Evolutionary conservation across 2,888 invertebrate species (phyloP).

Genomic region (Eupeodes latifasciatus): DNA sequence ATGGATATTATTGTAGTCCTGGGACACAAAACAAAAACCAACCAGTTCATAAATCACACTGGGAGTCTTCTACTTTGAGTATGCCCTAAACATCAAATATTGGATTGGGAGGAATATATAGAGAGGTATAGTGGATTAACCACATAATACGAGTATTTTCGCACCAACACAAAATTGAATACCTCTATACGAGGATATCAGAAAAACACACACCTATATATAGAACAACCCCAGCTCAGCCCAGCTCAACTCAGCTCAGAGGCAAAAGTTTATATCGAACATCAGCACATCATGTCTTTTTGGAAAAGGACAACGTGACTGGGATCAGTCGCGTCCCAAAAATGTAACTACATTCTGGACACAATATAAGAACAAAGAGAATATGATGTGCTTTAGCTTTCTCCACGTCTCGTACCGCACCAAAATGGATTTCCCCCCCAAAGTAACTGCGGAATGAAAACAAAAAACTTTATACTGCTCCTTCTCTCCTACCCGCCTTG

Average conservation of each 20-base stretch:
- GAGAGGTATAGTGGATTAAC: slow-evolving; percentile 64
- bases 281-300: slow-evolving; percentile 67
- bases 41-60: slow-evolving; percentile 72
- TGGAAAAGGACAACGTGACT: slow-evolving; percentile 62
- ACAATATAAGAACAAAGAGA: slow-evolving; percentile 22
- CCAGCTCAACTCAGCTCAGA: not conserved
- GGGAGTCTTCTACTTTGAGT: slow-evolving; percentile 6
- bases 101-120: not conserved
- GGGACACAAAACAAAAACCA: slow-evolving; percentile 67
- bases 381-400: slow-evolving; percentile 10
- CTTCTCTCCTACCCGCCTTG: slow-evolving; percentile 33
- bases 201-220: not conserved
- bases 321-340: slow-evolving; percentile 57
- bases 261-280: slow-evolving; percentile 68
- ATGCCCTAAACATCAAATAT: slow-evolving; percentile 16
- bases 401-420: not conserved
- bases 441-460: slow-evolving; percentile 42
- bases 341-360: slow-evolving; percentile 39
- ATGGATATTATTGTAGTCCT: slow-evolving; percentile 62
- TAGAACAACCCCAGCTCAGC: too few relatives aligned
- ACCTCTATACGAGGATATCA: not conserved
- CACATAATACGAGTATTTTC: slow-evolving; percentile 54
- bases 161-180: not conserved
- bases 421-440: slow-evolving; percentile 55
- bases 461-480: slow-evolving; percentile 13